Base-by-base conservation (phyloP, 2,888 invertebrate species). In the Callyntrura guangdongensis region DNA sequence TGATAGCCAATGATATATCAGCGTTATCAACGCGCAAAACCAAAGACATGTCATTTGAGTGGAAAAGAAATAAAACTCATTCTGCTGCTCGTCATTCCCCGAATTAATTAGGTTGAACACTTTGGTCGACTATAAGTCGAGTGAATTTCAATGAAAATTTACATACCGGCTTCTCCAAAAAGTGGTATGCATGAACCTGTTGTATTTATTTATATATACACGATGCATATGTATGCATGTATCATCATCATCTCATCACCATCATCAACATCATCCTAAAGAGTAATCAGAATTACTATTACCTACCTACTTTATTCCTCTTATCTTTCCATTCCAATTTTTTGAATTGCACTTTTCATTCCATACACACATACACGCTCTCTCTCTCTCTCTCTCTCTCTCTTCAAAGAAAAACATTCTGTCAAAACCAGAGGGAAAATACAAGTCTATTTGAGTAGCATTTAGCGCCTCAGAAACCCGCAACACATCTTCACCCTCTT, bases 151-250 rank as follows among this genome's bases (percentile, higher is more conserved):
- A 67, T 56, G 27, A 12, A 81, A 87, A 87, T 87, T 87, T 81
- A 81, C 87, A 87, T 87, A 87, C 87, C 79, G 79, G 87, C 87
- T 81, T 87, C 79, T 79, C 82, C 82, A 82, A 82, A 82, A 82
- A 82, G 82, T 82, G 61, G 77, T n/a, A 77, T 8, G 74, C 49
- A 74, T 74, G 64, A 82, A 82, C 82, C 81, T 81, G 81, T 82
- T 82, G 82, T 59, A 82, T 36, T 36, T 36, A 36, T 36, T 36
- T 36, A 36, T 36, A 36, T 36, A 36, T 2, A 36, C 36, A 36
- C 36, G 36, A 36, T 36, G 36, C 36, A 36, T 36, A 36, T 36
- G 36, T 36, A 36, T 36, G 36, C 6, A 36, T 36, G 36, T 36
- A 36, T 36, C 36, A 36, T 36, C 36, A 36, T 36, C 36, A 36